Evolutionary conservation across 2,797 vertebrate species (phyloP).

Genomic region (Podarcis lilfordi): DNA sequence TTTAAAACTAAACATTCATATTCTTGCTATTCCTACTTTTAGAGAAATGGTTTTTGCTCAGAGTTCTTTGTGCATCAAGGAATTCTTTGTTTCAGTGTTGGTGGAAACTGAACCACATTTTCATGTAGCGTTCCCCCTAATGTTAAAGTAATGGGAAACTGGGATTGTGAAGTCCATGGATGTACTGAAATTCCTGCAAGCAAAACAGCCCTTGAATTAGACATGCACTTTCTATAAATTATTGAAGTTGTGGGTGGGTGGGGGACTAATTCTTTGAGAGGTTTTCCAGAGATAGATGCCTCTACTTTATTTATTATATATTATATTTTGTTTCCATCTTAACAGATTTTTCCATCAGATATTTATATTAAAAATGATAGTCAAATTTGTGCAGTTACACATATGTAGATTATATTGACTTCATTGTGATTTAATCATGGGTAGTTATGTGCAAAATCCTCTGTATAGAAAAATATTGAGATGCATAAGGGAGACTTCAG

Average conservation of each 20-base stretch:
- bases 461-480: not conserved
- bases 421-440: not conserved
- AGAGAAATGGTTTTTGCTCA: not conserved
- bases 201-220: not conserved
- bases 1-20: constrained; percentile 53
- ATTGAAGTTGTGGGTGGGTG: not conserved
- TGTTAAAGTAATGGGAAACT: not conserved
- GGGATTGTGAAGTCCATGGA: not conserved
- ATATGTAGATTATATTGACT: not conserved
- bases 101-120: not conserved
- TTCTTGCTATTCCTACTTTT: not conserved
- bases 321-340: not conserved
- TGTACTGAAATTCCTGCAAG: not conserved
- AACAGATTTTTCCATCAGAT: not conserved
- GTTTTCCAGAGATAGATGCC: not conserved
- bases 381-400: not conserved
- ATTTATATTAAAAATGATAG: not conserved
- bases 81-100: not conserved
- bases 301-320: not conserved
- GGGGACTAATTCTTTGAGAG: not conserved
- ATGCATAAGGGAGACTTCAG: not conserved
- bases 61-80: not conserved
- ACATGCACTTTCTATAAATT: not conserved
- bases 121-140: not conserved
- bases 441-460: not conserved